These are phyloP conservation scores for Macropus fuliginosus DNA, from an alignment of 2,797 vertebrate genomes.

Conservation along the genomic window DNA sequence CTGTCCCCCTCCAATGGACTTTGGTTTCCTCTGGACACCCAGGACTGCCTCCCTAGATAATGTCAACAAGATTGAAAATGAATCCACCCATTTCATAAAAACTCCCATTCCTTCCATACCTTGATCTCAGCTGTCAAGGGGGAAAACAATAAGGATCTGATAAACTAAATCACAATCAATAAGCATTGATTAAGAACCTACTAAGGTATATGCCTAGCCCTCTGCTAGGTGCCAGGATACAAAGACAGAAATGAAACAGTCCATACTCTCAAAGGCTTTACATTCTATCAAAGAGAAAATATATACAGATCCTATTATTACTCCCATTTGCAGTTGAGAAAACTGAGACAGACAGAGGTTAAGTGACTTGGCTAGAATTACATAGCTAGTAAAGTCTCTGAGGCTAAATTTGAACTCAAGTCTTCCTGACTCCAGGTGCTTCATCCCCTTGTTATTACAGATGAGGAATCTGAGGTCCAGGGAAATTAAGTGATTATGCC, in stretches of 20 bases:
- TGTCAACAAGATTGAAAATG: background rate
- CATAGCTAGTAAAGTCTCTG: background rate
- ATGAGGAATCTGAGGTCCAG: background rate
- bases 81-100: conserved; percentile 10
- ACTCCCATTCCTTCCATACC: background rate
- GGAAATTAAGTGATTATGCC: background rate
- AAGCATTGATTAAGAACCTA: background rate
- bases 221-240: background rate
- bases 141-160: background rate
- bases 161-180: background rate
- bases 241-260: background rate
- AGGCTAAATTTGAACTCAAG: background rate
- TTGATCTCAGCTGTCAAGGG: conserved; percentile 16
- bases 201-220: background rate
- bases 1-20: background rate
- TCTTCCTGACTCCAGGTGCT: background rate
- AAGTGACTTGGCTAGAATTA: background rate
- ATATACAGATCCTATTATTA: background rate
- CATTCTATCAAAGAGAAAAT: background rate
- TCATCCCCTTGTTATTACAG: background rate
- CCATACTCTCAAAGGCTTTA: background rate
- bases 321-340: background rate
- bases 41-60: background rate
- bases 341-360: background rate
- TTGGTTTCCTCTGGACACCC: background rate